Evolutionary conservation across 2,113 vertebrate species (phyloP).

Genomic region (Corydoras maculifer): DNA sequence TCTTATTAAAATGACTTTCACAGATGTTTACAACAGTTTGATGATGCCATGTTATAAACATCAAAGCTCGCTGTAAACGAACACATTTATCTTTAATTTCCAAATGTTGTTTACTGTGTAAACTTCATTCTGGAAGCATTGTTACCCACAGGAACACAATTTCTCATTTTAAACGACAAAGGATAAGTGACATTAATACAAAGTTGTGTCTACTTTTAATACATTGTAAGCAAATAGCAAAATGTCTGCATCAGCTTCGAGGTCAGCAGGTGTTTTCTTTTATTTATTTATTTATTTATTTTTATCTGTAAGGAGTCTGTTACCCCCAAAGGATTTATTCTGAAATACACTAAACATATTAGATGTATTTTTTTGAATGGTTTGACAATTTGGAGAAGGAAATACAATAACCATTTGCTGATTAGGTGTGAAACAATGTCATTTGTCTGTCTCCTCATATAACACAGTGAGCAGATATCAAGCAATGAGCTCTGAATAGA

Average conservation of each 20-base stretch:
- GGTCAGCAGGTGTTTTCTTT: no score
- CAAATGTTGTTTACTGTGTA: constrained; percentile 15
- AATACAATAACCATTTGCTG: neutral
- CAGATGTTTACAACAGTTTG: constrained; percentile 7
- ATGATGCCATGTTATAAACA: constrained; percentile 26
- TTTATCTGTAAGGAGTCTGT: no score
- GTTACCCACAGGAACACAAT: neutral
- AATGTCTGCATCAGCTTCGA: no score
- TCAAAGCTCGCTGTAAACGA: constrained; percentile 32
- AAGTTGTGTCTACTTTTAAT: constrained; percentile 4
- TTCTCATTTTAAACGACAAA: neutral
- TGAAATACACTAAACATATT: neutral
- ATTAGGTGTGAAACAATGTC: constrained; percentile 7
- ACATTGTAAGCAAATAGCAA: neutral
- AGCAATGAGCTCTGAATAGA: neutral
- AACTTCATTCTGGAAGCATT: neutral
- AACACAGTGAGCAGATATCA: neutral
- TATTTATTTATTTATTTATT: no score
- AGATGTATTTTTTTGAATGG: neutral
- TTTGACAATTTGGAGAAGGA: neutral
- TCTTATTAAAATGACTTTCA: constrained; percentile 17
- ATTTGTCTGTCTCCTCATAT: constrained; percentile 13
- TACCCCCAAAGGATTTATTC: no score
- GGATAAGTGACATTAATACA: neutral
- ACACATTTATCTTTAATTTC: constrained; percentile 28